Evolutionary conservation across 2,888 invertebrate species (phyloP), one percentile per base, ranked within the genome.

Genomic region (Drosophila rellima): DNA sequence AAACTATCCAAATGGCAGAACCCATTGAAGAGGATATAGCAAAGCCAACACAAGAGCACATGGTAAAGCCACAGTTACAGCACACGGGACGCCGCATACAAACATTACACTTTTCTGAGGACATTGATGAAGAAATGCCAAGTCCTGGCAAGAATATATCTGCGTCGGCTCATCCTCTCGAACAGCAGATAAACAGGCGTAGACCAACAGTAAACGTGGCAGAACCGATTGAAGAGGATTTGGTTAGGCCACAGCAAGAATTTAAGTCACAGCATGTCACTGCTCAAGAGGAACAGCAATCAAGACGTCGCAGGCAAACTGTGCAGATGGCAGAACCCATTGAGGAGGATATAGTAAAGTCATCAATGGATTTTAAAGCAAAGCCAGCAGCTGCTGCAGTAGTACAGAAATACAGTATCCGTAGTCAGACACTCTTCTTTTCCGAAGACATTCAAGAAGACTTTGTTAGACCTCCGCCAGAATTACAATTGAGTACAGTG

Each of bases 191-290:
- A 0, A 37, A 1, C 1, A 18, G 47, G 3, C 35, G 47, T 10
- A 35, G 64, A 10, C 42, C 47, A 29, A 64, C 57, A 8, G 7
- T 64, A 15, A 18, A 29, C 10, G 17, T 52, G 47, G 39, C 47
- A 1, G 65, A 72, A 11, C 18, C 56, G 5, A 72, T 72, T 33
- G 39, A 70, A 5, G 71, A 70, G 17, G 70, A 63, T 10, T 17
- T 45, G 2, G 2, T 17, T 8, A 15, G 3, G 6, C 23, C 18
- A 13, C 23, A 20, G 11, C 3, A 44, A 8, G 20, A 48, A 51
- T 5, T 26, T 5, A 44, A 10, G 2, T 13, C 23, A 20, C 17
- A 18, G 3, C 17, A 26, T 20, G n/a, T 1, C 17, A 13, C 1
- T 18, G 23, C n/a, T 26, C 20, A 23, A 10, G 7, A 4, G 1